Percentiles rank a stretch among this genome's conserved stretches.
These are phyloP conservation scores for Trichosurus vulpecula DNA, from an alignment of 2,797 vertebrate genomes.

Conservation along the genomic window DNA sequence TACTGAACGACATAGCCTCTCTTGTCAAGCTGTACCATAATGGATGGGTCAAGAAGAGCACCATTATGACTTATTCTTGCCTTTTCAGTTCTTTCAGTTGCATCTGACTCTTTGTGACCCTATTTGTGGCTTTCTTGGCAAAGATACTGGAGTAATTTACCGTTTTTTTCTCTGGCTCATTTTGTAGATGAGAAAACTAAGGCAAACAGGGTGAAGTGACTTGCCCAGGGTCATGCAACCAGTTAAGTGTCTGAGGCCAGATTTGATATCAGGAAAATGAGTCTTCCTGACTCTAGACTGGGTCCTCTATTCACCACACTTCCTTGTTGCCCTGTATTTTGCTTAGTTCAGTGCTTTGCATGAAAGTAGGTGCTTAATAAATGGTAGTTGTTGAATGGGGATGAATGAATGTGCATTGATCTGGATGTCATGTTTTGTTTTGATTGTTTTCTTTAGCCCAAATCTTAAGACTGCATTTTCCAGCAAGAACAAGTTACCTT, in stretches of 20 bases:
- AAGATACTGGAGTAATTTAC: not conserved
- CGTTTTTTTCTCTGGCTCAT: not conserved
- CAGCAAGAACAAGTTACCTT: not conserved
- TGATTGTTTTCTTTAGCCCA: not conserved
- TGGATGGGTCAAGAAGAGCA: no score
- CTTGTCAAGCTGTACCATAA: no score
- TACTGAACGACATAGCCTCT: no score
- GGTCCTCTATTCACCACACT: not conserved
- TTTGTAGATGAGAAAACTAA: not conserved
- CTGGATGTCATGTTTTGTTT: not conserved
- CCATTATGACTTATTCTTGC: no score
- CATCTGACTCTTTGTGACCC: no score
- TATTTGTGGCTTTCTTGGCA: no score
- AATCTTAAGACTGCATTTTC: not conserved
- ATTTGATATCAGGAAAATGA: not conserved
- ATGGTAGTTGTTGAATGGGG: not conserved
- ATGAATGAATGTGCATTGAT: not conserved
- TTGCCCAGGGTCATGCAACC: not conserved
- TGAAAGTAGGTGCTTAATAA: not conserved
- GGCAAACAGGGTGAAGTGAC: not conserved
- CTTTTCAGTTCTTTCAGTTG: no score
- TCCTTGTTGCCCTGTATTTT: not conserved
- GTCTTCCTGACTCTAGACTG: not conserved
- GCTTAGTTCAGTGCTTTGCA: not conserved
- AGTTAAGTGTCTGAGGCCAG: not conserved